Conservation (phyloP, 2,797 vertebrate species). For the Enoplosus armatus region DNA sequence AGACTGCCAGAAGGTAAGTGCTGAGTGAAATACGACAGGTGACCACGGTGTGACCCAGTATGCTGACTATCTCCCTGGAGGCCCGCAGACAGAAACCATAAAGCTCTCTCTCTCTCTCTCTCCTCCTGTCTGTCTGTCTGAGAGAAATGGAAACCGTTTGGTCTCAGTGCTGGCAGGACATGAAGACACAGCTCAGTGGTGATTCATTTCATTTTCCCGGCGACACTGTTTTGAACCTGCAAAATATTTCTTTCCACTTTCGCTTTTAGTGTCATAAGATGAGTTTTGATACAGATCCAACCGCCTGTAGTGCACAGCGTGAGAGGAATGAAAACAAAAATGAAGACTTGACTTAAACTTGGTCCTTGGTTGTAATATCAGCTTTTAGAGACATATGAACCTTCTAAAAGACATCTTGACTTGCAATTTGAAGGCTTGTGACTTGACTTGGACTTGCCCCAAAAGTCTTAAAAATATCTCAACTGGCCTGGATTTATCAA, state of each 20-base stretch:
- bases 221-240: conserved; percentile 11
- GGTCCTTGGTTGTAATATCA: neutral
- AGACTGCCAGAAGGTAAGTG: conserved; percentile 15
- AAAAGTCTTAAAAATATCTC: neutral
- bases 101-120: conserved; percentile 13
- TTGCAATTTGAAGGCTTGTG: neutral
- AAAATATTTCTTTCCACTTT: conserved; percentile 6
- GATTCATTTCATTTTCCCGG: conserved; percentile 30
- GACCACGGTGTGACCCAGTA: conserved; percentile 33
- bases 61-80: neutral
- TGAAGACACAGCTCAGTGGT: conserved; percentile 28
- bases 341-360: neutral
- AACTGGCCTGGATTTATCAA: neutral
- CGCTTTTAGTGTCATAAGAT: neutral
- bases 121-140: conserved; percentile 33
- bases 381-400: neutral
- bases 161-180: conserved; percentile 24
- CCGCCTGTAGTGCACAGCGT: neutral
- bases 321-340: neutral
- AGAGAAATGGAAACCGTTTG: conserved; percentile 42
- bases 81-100: conserved; percentile 37
- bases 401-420: neutral
- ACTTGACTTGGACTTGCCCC: neutral
- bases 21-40: conserved; percentile 53
- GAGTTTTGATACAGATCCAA: conserved; percentile 8